A percentile compares a stretch with the other conserved stretches of the same genome.
These are phyloP conservation scores for Anagrus nilaparvatae DNA, from an alignment of 1,140 invertebrate genomes.

Conservation along the genomic window DNA sequence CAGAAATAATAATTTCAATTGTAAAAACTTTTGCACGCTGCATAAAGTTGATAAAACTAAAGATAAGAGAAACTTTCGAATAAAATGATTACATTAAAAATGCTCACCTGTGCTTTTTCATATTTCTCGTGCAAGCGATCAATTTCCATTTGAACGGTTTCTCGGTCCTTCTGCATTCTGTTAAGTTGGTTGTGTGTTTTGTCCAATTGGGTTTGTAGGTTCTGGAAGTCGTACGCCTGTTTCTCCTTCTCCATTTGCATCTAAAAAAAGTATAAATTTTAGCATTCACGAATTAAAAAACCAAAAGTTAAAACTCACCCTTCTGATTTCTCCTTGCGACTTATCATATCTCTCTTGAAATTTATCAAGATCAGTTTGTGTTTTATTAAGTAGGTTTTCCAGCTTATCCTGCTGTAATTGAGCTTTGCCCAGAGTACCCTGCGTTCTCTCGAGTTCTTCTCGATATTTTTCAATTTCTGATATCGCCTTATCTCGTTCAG, in stretches of 20 bases:
- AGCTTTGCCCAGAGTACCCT: slow-evolving; percentile 78
- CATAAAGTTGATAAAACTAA: not conserved
- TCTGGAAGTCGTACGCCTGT: slow-evolving; percentile 78
- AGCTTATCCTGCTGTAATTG: slow-evolving; percentile 84
- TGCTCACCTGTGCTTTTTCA: slow-evolving; percentile 73
- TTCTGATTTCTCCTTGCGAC: slow-evolving; percentile 64
- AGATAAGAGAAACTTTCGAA: not conserved
- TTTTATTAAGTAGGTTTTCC: slow-evolving; percentile 76
- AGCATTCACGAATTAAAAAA: not conserved
- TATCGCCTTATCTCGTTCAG: slow-evolving; percentile 76
- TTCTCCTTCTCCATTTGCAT: slow-evolving; percentile 86
- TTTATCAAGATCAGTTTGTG: slow-evolving; percentile 84
- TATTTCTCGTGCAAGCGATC: slow-evolving; percentile 80
- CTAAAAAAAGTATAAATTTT: slow-evolving; percentile 35
- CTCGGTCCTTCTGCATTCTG: slow-evolving; percentile 80
- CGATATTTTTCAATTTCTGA: slow-evolving; percentile 80
- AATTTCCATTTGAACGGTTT: slow-evolving; percentile 70
- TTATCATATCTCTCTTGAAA: slow-evolving; percentile 79
- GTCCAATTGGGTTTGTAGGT: slow-evolving; percentile 79
- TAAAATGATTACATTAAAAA: not conserved
- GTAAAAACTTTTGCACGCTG: not conserved
- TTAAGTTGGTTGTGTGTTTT: slow-evolving; percentile 77
- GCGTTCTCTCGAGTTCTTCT: slow-evolving; percentile 81
- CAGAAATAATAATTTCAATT: not conserved
- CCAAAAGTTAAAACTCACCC: slow-evolving; percentile 49